Percentiles rank a stretch among this genome's conserved stretches.
Evolutionary conservation across 2,113 vertebrate genomes (phyloP).

Genomic region (Microcebus griseorufus): DNA sequence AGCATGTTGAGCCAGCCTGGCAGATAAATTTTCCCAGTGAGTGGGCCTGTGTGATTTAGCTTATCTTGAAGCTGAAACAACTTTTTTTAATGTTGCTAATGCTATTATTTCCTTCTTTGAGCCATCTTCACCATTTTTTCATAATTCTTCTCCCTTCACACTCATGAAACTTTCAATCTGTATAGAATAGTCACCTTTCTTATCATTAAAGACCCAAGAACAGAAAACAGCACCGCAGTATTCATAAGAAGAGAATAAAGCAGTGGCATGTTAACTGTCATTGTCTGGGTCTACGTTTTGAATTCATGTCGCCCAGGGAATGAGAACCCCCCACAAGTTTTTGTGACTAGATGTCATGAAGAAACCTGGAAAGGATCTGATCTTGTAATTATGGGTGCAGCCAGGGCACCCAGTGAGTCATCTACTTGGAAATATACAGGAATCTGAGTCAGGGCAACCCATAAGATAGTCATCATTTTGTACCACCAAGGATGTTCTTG

Average conservation of each 20-base stretch:
- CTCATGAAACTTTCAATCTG: background rate
- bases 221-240: background rate
- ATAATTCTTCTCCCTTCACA: background rate
- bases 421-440: background rate
- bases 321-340: background rate
- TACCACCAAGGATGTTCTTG: background rate
- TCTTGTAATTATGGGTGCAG: background rate
- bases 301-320: rapidly evolving
- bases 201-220: background rate
- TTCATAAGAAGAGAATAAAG: background rate
- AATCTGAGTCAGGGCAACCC: background rate
- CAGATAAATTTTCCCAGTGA: rapidly evolving
- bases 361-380: background rate
- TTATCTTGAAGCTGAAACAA: background rate
- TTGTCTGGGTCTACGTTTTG: background rate
- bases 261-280: rapidly evolving
- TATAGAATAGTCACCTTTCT: background rate
- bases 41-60: background rate
- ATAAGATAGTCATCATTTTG: background rate
- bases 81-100: rapidly evolving
- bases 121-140: background rate
- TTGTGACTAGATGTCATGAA: background rate
- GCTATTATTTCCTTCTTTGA: background rate
- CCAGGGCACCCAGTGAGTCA: background rate
- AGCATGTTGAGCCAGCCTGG: background rate